These are phyloP conservation scores for Papilio dardanus DNA, from an alignment of 1,140 invertebrate species.

Conservation along the genomic window DNA sequence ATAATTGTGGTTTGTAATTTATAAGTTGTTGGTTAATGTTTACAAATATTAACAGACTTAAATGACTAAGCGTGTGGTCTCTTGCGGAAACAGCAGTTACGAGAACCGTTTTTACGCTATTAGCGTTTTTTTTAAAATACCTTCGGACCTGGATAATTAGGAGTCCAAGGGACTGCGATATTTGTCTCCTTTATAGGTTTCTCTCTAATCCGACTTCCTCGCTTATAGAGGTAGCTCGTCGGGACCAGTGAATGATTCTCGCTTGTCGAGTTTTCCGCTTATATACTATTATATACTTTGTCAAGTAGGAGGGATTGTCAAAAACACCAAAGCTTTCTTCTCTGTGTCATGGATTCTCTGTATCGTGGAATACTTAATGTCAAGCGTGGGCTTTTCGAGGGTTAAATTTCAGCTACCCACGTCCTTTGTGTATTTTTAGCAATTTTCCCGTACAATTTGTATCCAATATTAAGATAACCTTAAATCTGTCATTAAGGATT, in stretches of 20 bases:
- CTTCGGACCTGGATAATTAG: too few species aligned
- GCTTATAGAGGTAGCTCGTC: too few species aligned
- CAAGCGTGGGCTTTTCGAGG: constrained; percentile 9
- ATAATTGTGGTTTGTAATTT: background rate
- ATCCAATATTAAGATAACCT: background rate
- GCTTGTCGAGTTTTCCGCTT: background rate
- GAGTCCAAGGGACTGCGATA: too few species aligned
- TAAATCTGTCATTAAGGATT: background rate
- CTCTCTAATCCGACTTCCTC: too few species aligned
- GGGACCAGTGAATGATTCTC: background rate
- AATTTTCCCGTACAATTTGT: background rate
- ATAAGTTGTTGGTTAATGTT: background rate
- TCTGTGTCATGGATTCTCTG: background rate
- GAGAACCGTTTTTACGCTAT: background rate
- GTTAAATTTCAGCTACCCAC: background rate
- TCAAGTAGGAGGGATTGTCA: background rate
- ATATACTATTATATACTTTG: background rate
- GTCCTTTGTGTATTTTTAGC: background rate
- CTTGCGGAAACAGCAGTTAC: background rate
- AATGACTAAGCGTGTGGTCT: background rate
- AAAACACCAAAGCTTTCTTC: background rate
- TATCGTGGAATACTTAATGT: constrained; percentile 9
- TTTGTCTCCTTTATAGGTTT: too few species aligned
- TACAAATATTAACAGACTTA: background rate
- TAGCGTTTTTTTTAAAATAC: background rate